These are phyloP conservation scores for Heliconius cydno DNA, from an alignment of 2,888 invertebrate species.

Conservation along the genomic window DNA sequence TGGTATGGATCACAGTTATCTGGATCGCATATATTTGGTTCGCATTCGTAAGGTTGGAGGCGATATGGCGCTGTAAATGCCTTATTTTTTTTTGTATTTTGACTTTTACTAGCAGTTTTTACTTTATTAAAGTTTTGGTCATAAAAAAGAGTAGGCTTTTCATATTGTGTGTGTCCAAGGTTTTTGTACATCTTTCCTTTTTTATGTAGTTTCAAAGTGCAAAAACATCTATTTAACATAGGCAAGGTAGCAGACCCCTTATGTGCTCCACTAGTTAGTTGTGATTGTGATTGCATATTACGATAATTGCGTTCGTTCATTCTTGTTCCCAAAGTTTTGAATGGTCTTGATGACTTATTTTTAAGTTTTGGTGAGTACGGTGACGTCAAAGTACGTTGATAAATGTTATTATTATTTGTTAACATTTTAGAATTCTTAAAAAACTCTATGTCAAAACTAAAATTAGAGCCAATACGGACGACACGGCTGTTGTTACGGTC, in stretches of 20 bases:
- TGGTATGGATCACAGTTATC: constrained; percentile 53
- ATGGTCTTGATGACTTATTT: constrained; percentile 22
- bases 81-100: constrained; percentile 41
- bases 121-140: constrained; percentile 17
- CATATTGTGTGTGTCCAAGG: not conserved
- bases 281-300: constrained; percentile 31
- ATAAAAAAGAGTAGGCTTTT: not conserved
- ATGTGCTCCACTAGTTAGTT: constrained; percentile 35
- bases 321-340: constrained; percentile 33
- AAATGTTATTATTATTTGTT: constrained; percentile 5
- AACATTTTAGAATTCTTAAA: constrained; percentile 39
- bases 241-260: constrained; percentile 44
- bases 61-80: constrained; percentile 23
- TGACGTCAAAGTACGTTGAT: not conserved
- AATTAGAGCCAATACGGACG: constrained; percentile 46
- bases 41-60: constrained; percentile 54
- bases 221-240: constrained; percentile 56
- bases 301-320: constrained; percentile 42
- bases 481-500: not conserved
- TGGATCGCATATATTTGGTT: constrained; percentile 53
- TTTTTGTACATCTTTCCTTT: constrained; percentile 44
- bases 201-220: constrained; percentile 53
- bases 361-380: constrained; percentile 12
- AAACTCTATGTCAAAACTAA: constrained; percentile 46
- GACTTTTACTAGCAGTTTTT: constrained; percentile 47